These are phyloP conservation scores for Taurulus bubalis DNA, from an alignment of 2,113 vertebrate species.

Conservation along the genomic window DNA sequence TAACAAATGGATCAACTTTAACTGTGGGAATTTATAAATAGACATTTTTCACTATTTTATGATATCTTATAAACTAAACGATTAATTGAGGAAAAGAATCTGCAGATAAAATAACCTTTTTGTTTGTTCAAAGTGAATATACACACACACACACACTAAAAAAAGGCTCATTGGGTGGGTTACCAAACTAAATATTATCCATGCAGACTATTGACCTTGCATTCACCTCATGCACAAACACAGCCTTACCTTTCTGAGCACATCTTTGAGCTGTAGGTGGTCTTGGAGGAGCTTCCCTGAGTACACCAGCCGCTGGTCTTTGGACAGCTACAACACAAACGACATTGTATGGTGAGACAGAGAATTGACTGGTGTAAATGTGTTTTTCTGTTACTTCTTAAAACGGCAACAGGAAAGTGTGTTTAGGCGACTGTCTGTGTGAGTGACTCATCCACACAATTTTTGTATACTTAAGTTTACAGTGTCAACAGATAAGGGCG, in stretches of 20 bases:
- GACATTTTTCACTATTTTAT: background rate
- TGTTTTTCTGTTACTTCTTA: background rate
- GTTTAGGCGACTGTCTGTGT: no score
- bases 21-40: background rate
- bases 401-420: background rate
- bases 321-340: slow-evolving; percentile 86
- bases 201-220: background rate
- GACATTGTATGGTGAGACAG: background rate
- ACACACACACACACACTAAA: background rate
- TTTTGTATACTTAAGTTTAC: background rate
- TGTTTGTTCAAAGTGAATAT: background rate
- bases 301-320: slow-evolving; percentile 96
- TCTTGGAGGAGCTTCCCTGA: slow-evolving; percentile 94
- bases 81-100: background rate
- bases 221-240: background rate
- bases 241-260: slow-evolving; percentile 91
- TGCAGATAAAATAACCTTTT: background rate
- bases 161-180: background rate
- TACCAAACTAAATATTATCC: background rate
- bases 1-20: background rate
- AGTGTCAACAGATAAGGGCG: background rate
- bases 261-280: slow-evolving; percentile 93
- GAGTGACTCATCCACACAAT: background rate
- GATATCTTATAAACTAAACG: background rate
- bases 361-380: background rate